These are phyloP conservation scores for Brachyrhaphis roseni DNA, from an alignment of 2,797 vertebrate genomes.

Conservation along the genomic window DNA sequence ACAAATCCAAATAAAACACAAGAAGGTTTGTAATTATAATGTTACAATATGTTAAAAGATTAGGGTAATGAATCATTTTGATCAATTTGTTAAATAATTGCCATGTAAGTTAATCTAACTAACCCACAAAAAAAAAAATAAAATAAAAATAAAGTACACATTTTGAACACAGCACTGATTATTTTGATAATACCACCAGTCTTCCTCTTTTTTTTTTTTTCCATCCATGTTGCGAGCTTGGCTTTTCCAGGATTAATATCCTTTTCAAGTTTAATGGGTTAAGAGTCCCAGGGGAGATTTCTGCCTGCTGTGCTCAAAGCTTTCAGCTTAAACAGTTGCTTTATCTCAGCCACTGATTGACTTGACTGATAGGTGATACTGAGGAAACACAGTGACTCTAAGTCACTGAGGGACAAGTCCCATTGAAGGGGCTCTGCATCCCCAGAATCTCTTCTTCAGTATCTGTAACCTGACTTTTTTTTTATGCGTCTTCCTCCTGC, in stretches of 20 bases:
- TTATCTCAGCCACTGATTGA: slow-evolving; percentile 92
- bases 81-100: slow-evolving; percentile 6
- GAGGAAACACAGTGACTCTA: slow-evolving; percentile 83
- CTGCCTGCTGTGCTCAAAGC: slow-evolving; percentile 87
- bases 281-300: slow-evolving; percentile 83
- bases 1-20: not conserved
- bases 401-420: slow-evolving; percentile 66
- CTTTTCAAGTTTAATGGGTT: slow-evolving; percentile 95
- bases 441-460: slow-evolving; percentile 68
- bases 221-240: slow-evolving; percentile 81
- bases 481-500: slow-evolving; percentile 80
- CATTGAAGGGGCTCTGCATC: slow-evolving; percentile 64
- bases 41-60: not conserved
- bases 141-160: slow-evolving; percentile 3
- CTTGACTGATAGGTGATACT: slow-evolving; percentile 89
- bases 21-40: not conserved
- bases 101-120: slow-evolving; percentile 1
- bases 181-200: slow-evolving; percentile 66
- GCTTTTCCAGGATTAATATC: slow-evolving; percentile 87
- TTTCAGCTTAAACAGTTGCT: slow-evolving; percentile 86
- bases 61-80: not conserved
- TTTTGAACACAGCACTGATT: slow-evolving; percentile 60
- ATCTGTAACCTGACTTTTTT: slow-evolving; percentile 43
- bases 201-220: slow-evolving; percentile 53
- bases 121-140: not conserved